Evolutionary conservation across 1,140 invertebrate genomes (phyloP).

Genomic region (Heliconius himera): DNA sequence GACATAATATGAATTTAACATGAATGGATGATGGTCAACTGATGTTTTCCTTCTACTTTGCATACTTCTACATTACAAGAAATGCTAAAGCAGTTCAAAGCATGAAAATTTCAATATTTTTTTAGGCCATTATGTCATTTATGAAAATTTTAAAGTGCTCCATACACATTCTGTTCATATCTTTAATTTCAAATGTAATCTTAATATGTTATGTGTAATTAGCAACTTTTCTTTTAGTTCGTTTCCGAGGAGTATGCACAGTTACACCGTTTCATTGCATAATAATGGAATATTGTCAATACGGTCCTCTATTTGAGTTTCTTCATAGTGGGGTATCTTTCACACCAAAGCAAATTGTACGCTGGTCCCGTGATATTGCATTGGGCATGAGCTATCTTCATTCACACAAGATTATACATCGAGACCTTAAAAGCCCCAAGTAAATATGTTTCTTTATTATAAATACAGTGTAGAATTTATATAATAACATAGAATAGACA

Average conservation of each 20-base stretch:
- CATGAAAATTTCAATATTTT: too few relatives aligned
- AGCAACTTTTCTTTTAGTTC: slow-evolving; percentile 81
- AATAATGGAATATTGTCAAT: slow-evolving; percentile 99
- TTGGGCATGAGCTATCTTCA: slow-evolving; percentile 98
- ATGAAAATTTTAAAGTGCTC: too few relatives aligned
- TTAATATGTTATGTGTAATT: neutral
- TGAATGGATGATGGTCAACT: too few relatives aligned
- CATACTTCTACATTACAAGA: too few relatives aligned
- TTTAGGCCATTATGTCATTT: too few relatives aligned
- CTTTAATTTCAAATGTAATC: neutral
- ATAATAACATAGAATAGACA: too few relatives aligned
- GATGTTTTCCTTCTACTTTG: too few relatives aligned
- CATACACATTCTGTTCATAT: too few relatives aligned
- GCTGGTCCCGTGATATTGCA: slow-evolving; percentile 98
- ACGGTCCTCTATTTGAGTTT: slow-evolving; percentile 96
- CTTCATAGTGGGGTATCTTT: slow-evolving; percentile 90
- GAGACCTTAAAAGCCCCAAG: slow-evolving; percentile 98
- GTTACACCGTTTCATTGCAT: slow-evolving; percentile 97
- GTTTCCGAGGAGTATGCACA: slow-evolving; percentile 97
- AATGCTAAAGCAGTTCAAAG: too few relatives aligned
- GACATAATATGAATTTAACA: neutral
- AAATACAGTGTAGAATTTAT: neutral
- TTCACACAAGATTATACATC: slow-evolving; percentile 97
- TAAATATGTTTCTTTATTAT: slow-evolving; percentile 78
- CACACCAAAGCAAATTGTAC: slow-evolving; percentile 91